A percentile compares a stretch with the other conserved stretches of the same genome.
Evolutionary conservation across 1,140 invertebrate genomes (phyloP).

Genomic region (Eumaeus atala): DNA sequence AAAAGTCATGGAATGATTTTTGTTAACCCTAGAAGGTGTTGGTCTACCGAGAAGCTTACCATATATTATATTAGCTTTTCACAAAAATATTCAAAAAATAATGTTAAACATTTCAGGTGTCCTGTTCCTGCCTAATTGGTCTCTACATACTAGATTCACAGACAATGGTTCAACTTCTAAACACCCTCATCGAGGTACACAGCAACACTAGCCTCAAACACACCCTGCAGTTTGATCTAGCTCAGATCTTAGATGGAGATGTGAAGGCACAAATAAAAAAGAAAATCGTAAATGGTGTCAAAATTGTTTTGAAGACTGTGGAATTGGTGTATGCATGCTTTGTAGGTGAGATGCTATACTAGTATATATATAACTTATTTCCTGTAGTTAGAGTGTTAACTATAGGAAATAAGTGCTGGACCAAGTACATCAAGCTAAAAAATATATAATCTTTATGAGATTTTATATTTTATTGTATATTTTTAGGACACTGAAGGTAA

Average conservation of each 20-base stretch:
- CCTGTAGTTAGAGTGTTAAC: no score
- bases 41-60: no score
- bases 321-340: constrained; percentile 79
- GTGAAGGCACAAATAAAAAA: constrained; percentile 73
- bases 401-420: no score
- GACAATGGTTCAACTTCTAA: constrained; percentile 63
- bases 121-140: constrained; percentile 78
- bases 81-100: no score
- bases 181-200: constrained; percentile 70
- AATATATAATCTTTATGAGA: no score
- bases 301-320: constrained; percentile 73
- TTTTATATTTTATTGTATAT: no score
- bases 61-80: no score
- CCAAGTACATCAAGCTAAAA: no score
- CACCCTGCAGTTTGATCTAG: constrained; percentile 63
- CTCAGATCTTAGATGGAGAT: constrained; percentile 59
- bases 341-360: constrained; percentile 73
- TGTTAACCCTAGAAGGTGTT: no score
- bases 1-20: no score
- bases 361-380: neutral
- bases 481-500: no score
- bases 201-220: constrained; percentile 65
- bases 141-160: constrained; percentile 76
- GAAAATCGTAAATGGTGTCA: constrained; percentile 72
- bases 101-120: constrained; percentile 76